phyloP scores from a whole-genome alignment of 2,797 vertebrate species.

The Lagocephalus sceleratus region DNA sequence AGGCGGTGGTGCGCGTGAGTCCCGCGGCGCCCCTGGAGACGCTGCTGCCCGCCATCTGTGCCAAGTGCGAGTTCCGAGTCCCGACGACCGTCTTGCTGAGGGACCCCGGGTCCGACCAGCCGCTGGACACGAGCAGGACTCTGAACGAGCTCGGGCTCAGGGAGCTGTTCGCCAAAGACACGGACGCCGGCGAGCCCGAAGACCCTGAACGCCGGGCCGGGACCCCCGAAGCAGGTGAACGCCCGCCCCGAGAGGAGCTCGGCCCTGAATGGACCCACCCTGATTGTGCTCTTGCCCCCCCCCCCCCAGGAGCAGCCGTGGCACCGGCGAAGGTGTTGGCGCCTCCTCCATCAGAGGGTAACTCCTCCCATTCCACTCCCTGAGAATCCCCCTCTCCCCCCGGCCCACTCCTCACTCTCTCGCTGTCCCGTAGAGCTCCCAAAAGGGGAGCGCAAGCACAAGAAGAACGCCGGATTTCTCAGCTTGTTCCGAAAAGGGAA shows the following conservation, averaged over 20 bases:
- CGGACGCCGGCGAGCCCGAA: conserved; percentile 52
- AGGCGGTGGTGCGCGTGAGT: conserved; percentile 88
- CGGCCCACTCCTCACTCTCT: neutral
- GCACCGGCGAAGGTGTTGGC: conserved; percentile 23
- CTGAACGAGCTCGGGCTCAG: conserved; percentile 88
- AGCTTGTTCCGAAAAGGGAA: conserved; percentile 87
- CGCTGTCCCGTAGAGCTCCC: conserved; percentile 12
- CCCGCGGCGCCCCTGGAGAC: conserved; percentile 83
- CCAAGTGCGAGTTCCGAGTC: conserved; percentile 89
- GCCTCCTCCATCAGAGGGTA: conserved; percentile 40
- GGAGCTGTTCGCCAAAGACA: conserved; percentile 88
- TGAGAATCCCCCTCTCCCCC: neutral
- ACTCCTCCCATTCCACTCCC: neutral
- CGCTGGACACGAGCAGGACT: conserved; percentile 82
- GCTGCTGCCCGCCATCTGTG: conserved; percentile 81
- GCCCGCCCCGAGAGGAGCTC: neutral
- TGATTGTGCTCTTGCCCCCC: neutral
- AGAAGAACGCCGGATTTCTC: conserved; percentile 85
- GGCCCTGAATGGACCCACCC: neutral
- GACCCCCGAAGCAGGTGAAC: conserved; percentile 21
- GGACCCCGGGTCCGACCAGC: conserved; percentile 78
- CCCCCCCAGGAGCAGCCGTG: conserved; percentile 28
- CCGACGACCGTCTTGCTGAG: conserved; percentile 81
- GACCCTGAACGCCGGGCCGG: neutral
- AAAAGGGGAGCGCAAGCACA: conserved; percentile 72